phyloP scores from a whole-genome alignment of 2,888 invertebrate genomes.

The Heliconius aoede region DNA sequence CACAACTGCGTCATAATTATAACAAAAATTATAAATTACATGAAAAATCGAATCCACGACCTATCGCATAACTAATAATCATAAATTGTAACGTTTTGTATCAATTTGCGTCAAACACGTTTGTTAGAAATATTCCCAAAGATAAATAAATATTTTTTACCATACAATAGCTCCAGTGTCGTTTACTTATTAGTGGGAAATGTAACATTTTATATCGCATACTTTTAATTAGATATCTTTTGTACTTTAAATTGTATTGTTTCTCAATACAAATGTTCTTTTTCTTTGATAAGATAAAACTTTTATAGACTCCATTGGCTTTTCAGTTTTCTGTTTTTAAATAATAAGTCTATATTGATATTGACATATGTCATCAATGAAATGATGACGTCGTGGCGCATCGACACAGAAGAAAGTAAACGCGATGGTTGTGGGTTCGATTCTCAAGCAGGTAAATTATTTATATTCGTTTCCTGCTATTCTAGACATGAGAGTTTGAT shows the following conservation, averaged over 20 bases:
- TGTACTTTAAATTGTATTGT: background rate
- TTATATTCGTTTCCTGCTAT: too few species aligned
- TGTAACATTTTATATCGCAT: background rate
- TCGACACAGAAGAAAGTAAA: too few species aligned
- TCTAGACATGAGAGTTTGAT: too few species aligned
- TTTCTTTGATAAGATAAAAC: background rate
- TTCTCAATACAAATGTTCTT: background rate
- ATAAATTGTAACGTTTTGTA: conserved; percentile 30
- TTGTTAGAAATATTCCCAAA: conserved; percentile 24
- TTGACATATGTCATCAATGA: too few species aligned
- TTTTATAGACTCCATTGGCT: background rate
- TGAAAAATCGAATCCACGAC: too few species aligned
- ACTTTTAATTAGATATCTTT: conserved; percentile 3
- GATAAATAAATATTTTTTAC: conserved; percentile 11
- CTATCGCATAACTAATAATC: too few species aligned
- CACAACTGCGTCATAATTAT: background rate
- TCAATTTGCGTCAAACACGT: conserved; percentile 25
- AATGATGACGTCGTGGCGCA: too few species aligned
- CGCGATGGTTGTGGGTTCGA: too few species aligned
- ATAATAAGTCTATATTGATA: too few species aligned
- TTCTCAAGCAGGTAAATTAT: too few species aligned
- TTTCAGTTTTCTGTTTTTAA: too few species aligned
- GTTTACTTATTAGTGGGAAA: background rate
- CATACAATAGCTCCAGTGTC: conserved; percentile 18
- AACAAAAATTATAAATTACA: background rate